Evolutionary conservation across 2,888 invertebrate species (phyloP), one percentile per base, ranked within the genome.

Genomic region (Pristionchus fissidentatus): DNA sequence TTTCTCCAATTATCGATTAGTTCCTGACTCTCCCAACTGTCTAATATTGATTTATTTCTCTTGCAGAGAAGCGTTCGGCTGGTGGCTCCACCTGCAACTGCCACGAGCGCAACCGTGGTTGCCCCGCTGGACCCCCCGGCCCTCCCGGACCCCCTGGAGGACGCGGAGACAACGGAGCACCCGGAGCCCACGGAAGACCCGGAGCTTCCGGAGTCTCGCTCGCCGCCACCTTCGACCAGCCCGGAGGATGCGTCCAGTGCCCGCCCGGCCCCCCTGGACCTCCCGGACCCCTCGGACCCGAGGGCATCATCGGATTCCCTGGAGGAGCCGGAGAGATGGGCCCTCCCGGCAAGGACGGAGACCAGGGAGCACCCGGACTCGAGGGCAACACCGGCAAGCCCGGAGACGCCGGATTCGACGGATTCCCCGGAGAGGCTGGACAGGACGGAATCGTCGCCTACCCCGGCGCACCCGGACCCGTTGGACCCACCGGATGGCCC

Each of bases 351-450:
- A 66, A 82, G 82, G 82, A 82, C 52, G 82, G 83, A 73, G 57
- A 75, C 10, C 73, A 70, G 26, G 83, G 84, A 62, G 78, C 84
- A 15, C 85, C 87, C 38, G 88, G 88, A 66, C 85, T 85, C 85
- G 87, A 89, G 22, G 88, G 88, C 29, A 88, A 87, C n/a, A 81
- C 87, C 81, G 86, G 88, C 1, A 77, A 49, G 35, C 84, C 78
- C 15, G 87, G 88, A 38, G 80, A 60, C 1, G 60, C 80, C 19
- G 86, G 86, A 19, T 83, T 75, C 41, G 86, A 86, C 46, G 84
- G 84, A 35, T 83, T 80, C 62, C 86, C 86, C 43, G 86, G 86
- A 46, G 57, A 66, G 29, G 73, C 84, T 26, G 86, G 86, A 81
- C 86, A 86, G 83, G 83, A 81, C 49, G 86, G 86, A 29, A 55